A percentile compares a stretch with the other conserved stretches of the same genome.
Evolutionary conservation across 2,797 vertebrate species (phyloP).

Genomic region (Arrhamphus sclerolepis): DNA sequence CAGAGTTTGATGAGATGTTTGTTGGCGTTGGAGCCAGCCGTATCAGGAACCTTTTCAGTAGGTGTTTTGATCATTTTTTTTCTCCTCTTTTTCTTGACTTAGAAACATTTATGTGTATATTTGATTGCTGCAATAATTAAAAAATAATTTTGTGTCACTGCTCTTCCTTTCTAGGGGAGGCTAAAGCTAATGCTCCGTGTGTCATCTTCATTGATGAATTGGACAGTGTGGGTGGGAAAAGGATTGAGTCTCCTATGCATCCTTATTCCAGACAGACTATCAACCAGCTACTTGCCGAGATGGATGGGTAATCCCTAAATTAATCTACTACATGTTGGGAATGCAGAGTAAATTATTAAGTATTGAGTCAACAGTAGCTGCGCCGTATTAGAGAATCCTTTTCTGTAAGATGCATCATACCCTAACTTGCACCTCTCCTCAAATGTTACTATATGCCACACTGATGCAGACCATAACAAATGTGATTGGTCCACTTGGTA

Average conservation of each 20-base stretch:
- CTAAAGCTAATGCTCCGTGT: constrained; percentile 94
- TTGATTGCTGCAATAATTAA: background rate
- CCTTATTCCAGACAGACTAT: constrained; percentile 99
- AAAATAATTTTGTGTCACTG: background rate
- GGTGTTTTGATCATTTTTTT: constrained; percentile 43
- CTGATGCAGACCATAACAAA: no score
- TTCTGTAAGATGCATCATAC: no score
- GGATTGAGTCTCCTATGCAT: constrained; percentile 98
- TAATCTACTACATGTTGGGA: background rate
- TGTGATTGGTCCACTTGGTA: no score
- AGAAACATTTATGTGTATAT: background rate
- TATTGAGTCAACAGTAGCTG: no score
- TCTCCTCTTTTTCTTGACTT: constrained; percentile 20
- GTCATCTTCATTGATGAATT: constrained; percentile 99
- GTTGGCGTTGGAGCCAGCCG: constrained; percentile 98
- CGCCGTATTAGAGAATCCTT: no score
- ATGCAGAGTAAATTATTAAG: no score
- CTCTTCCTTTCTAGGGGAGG: constrained; percentile 84
- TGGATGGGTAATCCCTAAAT: constrained; percentile 89
- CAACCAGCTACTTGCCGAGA: constrained; percentile 98
- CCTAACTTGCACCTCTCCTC: no score
- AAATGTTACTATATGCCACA: no score
- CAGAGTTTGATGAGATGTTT: constrained; percentile 99
- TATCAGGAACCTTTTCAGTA: constrained; percentile 97
- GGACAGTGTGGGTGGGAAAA: constrained; percentile 98